These are phyloP conservation scores for Macropis europaea DNA, from an alignment of 2,888 invertebrate genomes.

Conservation along the genomic window DNA sequence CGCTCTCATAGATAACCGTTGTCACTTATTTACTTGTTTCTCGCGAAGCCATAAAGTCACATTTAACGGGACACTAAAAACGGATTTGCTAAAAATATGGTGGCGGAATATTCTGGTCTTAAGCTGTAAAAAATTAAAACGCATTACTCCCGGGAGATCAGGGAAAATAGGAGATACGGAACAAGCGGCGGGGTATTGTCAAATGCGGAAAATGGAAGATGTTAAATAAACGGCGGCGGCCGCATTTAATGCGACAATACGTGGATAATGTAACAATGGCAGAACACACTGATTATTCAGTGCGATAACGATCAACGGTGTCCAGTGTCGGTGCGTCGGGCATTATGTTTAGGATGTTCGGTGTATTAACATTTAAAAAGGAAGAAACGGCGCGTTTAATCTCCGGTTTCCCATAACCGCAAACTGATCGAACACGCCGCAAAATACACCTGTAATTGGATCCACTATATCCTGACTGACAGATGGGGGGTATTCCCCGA, in stretches of 20 bases:
- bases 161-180: not conserved
- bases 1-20: no score
- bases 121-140: conserved; percentile 11
- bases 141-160: not conserved
- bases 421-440: conserved; percentile 35
- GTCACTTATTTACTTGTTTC: no score
- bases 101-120: not conserved
- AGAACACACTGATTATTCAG: conserved; percentile 32
- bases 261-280: no score
- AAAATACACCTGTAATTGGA: conserved; percentile 54
- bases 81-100: conserved; percentile 8
- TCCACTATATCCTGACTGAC: conserved; percentile 43
- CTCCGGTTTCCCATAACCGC: conserved; percentile 50
- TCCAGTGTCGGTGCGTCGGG: not conserved
- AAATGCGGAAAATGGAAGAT: no score
- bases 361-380: conserved; percentile 7
- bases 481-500: conserved; percentile 32
- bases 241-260: no score
- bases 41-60: conserved; percentile 18
- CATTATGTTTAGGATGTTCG: not conserved
- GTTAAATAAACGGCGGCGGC: no score
- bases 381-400: conserved; percentile 45
- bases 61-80: conserved; percentile 33
- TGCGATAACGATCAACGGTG: conserved; percentile 27
- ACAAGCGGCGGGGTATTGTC: not conserved